Conservation (phyloP, 2,888 invertebrate species). For the Endomychus coccineus region DNA sequence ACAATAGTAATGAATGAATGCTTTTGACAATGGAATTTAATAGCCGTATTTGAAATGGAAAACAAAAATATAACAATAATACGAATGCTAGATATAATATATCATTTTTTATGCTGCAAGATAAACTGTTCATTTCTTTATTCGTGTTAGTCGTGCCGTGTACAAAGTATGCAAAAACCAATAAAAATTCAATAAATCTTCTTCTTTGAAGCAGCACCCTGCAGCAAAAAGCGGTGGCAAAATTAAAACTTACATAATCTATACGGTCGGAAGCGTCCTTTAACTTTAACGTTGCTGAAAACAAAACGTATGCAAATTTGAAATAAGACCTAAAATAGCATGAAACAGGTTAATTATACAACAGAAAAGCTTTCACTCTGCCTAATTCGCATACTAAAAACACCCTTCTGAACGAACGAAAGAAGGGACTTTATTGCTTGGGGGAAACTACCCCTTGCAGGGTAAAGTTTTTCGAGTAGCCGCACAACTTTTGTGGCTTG, state of each 20-base stretch:
- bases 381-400: constrained; percentile 33
- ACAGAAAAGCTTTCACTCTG: constrained; percentile 39
- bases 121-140: no score
- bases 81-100: no score
- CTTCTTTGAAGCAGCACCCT: constrained; percentile 25
- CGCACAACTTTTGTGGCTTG: constrained; percentile 45
- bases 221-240: constrained; percentile 23
- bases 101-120: no score
- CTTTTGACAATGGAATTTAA: no score
- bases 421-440: constrained; percentile 36
- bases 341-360: constrained; percentile 43
- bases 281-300: constrained; percentile 32
- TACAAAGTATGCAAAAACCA: constrained; percentile 22
- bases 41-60: no score
- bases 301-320: constrained; percentile 33
- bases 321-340: constrained; percentile 39
- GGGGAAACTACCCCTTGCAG: constrained; percentile 29
- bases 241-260: constrained; percentile 36
- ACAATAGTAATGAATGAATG: no score
- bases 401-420: constrained; percentile 31
- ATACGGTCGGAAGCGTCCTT: constrained; percentile 38
- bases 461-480: constrained; percentile 43
- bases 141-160: background rate
- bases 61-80: no score
- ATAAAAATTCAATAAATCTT: constrained; percentile 35